A percentile compares a stretch with the other conserved stretches of the same genome.
These are phyloP conservation scores for Aphaenogaster floridana DNA, from an alignment of 1,140 invertebrate species.

Conservation along the genomic window DNA sequence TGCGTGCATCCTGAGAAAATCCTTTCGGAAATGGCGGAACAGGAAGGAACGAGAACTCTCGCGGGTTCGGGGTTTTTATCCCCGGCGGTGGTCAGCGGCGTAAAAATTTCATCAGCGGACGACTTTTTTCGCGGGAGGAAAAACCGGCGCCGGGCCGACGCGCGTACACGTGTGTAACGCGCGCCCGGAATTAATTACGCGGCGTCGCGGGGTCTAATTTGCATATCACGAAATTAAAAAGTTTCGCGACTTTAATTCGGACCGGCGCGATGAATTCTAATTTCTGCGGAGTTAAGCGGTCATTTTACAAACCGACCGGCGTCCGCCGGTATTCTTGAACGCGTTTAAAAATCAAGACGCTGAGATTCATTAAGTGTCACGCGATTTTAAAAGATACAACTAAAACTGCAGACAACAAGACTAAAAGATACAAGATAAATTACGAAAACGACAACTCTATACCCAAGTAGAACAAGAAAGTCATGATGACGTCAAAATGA, in stretches of 20 bases:
- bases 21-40: conserved; percentile 24
- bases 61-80: conserved; percentile 49
- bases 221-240: conserved; percentile 82
- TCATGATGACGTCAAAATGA: too few relatives aligned
- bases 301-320: conserved; percentile 45
- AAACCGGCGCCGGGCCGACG: conserved; percentile 52
- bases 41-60: conserved; percentile 18
- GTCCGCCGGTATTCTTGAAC: neutral
- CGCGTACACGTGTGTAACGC: conserved; percentile 71
- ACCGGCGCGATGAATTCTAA: conserved; percentile 76
- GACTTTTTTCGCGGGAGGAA: conserved; percentile 53
- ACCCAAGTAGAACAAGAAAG: too few relatives aligned
- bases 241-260: conserved; percentile 78
- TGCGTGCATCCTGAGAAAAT: conserved; percentile 8
- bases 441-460: neutral
- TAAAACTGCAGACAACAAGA: neutral
- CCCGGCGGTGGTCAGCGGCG: conserved; percentile 20
- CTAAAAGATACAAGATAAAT: neutral
- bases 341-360: neutral
- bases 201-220: conserved; percentile 74
- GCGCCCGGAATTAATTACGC: conserved; percentile 79
- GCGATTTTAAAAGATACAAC: neutral
- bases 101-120: conserved; percentile 78
- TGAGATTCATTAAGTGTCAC: neutral
- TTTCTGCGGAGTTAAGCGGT: conserved; percentile 68